A percentile compares a stretch with the other conserved stretches of the same genome.
Evolutionary conservation across 2,797 vertebrate genomes (phyloP).

Genomic region (Glyptemys insculpta): DNA sequence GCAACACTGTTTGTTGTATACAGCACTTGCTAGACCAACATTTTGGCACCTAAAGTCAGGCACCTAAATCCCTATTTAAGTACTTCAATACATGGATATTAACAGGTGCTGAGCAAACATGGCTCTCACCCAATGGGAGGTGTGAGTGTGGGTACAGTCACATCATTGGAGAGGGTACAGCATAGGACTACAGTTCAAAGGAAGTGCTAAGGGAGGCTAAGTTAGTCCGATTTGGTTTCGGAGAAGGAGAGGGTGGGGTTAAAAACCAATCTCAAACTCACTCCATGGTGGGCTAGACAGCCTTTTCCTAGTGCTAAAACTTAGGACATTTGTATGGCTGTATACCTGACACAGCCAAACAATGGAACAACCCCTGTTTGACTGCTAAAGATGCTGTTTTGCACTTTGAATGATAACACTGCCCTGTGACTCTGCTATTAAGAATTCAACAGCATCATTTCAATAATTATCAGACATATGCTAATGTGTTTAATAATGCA

Average conservation of each 20-base stretch:
- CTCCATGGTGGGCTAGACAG: not conserved
- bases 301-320: not conserved
- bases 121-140: not conserved
- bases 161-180: not conserved
- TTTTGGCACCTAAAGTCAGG: not conserved
- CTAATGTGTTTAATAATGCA: not conserved
- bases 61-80: not conserved
- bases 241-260: rapidly evolving
- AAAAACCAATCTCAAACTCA: not conserved
- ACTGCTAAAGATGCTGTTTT: not conserved
- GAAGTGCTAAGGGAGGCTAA: not conserved
- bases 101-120: not conserved
- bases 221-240: not conserved
- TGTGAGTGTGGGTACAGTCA: not conserved
- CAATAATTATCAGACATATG: slow-evolving; percentile 63
- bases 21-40: not conserved
- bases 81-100: not conserved
- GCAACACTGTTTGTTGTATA: too few relatives aligned
- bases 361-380: not conserved
- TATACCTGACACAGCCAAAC: not conserved
- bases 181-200: not conserved
- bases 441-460: slow-evolving; percentile 2
- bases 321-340: not conserved
- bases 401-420: not conserved
- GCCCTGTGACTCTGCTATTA: not conserved